Conservation (phyloP, 2,113 vertebrate species). For the Callaeas wilsoni region DNA sequence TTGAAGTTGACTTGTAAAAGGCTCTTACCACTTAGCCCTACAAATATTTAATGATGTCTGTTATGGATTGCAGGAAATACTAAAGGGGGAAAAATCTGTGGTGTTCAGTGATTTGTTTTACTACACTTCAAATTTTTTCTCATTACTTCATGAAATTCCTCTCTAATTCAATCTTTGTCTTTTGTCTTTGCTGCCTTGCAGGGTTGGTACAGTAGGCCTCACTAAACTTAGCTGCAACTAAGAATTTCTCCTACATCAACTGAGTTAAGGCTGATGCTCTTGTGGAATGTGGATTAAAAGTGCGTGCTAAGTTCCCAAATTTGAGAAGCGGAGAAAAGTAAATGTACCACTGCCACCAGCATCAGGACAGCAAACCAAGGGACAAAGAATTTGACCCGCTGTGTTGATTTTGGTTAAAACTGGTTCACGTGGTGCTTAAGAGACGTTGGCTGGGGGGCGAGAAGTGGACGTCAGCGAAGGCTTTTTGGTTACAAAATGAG, state of each 20-base stretch:
- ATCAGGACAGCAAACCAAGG: constrained; percentile 94
- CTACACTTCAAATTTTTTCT: constrained; percentile 74
- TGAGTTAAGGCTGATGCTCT: constrained; percentile 86
- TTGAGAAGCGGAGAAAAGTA: constrained; percentile 80
- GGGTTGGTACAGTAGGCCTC: constrained; percentile 91
- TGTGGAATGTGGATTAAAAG: constrained; percentile 85
- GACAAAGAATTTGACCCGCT: constrained; percentile 81
- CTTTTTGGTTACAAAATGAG: constrained; percentile 77
- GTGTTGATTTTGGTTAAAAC: constrained; percentile 75
- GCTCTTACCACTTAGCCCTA: neutral
- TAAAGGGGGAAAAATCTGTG: constrained; percentile 53
- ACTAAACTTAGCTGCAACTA: constrained; percentile 86
- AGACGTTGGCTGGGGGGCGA: constrained; percentile 73
- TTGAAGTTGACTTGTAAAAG: neutral
- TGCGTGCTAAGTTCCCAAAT: constrained; percentile 80
- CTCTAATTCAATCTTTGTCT: constrained; percentile 86
- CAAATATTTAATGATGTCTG: neutral
- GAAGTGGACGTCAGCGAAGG: constrained; percentile 64
- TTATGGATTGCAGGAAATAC: constrained; percentile 19
- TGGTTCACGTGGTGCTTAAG: constrained; percentile 70
- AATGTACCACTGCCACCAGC: constrained; percentile 84
- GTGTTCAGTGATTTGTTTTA: constrained; percentile 69
- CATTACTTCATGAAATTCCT: constrained; percentile 69
- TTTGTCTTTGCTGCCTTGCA: constrained; percentile 98
- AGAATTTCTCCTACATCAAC: constrained; percentile 85